Conservation (phyloP, 2,888 invertebrate species). For the Macaria notata region DNA sequence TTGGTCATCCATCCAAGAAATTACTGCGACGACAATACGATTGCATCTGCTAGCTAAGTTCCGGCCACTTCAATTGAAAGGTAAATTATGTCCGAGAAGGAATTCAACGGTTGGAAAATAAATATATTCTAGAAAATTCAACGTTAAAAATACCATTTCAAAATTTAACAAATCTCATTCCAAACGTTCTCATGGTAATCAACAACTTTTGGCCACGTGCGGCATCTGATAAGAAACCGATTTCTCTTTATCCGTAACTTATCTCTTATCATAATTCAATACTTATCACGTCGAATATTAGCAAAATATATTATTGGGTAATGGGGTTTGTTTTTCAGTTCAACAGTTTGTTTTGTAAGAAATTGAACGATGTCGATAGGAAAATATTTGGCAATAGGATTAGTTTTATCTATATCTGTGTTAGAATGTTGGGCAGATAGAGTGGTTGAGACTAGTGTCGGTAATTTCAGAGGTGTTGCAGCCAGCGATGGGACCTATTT, state of each 20-base stretch:
- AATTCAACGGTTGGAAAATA: too few species aligned
- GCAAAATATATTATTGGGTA: not conserved
- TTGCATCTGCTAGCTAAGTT: too few species aligned
- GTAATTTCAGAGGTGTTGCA: slow-evolving; percentile 43
- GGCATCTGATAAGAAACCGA: slow-evolving; percentile 11
- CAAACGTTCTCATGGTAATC: too few species aligned
- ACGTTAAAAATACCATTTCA: too few species aligned
- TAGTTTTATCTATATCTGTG: slow-evolving; percentile 10
- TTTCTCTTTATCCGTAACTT: slow-evolving; percentile 9
- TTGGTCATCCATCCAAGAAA: too few species aligned
- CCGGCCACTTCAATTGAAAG: too few species aligned
- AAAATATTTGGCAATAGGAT: slow-evolving; percentile 10
- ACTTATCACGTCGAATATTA: slow-evolving; percentile 14
- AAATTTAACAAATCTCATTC: too few species aligned
- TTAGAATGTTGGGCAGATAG: slow-evolving; percentile 17
- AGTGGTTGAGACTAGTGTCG: slow-evolving; percentile 42
- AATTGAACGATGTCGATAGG: slow-evolving; percentile 8
- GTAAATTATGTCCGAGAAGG: too few species aligned
- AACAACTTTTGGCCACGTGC: too few species aligned
- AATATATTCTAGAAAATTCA: too few species aligned
- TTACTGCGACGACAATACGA: too few species aligned
- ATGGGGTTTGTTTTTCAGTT: slow-evolving; percentile 11
- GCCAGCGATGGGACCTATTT: slow-evolving; percentile 47
- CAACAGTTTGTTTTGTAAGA: slow-evolving; percentile 10
- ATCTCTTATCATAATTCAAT: slow-evolving; percentile 18